Conservation (phyloP, 2,888 invertebrate species). For the Tenthredo distinguenda region DNA sequence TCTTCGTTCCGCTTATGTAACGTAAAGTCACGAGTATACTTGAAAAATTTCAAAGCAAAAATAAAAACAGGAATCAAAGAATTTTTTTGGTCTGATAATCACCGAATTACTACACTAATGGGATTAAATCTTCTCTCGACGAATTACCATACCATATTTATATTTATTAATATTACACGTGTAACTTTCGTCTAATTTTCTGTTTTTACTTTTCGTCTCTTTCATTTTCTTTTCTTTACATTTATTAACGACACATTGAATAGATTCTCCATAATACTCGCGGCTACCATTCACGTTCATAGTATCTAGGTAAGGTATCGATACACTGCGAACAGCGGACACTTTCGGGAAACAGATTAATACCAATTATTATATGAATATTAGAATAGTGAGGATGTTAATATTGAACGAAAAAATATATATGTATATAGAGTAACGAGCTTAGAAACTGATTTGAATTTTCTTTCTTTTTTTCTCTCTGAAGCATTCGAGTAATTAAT, state of each 20-base stretch:
- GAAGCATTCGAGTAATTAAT: background rate
- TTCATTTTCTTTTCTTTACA: background rate
- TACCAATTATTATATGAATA: constrained; percentile 74
- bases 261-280: background rate
- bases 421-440: background rate
- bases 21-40: no score
- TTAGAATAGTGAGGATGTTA: constrained; percentile 71
- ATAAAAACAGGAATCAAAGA: background rate
- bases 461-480: background rate
- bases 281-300: background rate
- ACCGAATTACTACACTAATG: background rate
- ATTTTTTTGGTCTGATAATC: background rate
- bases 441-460: background rate
- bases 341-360: constrained; percentile 69
- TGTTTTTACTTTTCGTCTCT: background rate
- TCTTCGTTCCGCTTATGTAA: no score
- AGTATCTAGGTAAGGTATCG: background rate
- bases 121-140: background rate
- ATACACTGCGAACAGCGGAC: background rate
- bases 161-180: background rate
- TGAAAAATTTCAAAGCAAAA: no score
- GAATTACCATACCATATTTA: background rate
- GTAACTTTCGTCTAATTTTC: background rate
- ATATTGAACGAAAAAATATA: constrained; percentile 56
- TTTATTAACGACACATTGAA: background rate